These are phyloP conservation scores for Papilio dardanus DNA, from an alignment of 1,140 invertebrate species.

Conservation along the genomic window DNA sequence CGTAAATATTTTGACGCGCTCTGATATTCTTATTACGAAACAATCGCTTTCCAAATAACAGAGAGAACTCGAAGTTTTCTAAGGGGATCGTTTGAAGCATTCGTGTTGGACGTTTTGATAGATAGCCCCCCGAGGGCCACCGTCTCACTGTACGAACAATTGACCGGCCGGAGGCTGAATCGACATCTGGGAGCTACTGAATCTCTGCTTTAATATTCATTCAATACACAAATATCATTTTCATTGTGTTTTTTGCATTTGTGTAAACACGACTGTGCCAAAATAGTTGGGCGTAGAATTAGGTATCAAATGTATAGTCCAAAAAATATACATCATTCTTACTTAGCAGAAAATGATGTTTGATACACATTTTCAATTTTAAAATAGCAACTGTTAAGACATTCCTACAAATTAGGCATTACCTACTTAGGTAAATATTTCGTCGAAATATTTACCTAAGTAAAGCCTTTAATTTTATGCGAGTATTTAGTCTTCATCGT, in stretches of 20 bases:
- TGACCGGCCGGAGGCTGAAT: slow-evolving; percentile 28
- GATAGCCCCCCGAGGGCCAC: slow-evolving; percentile 69
- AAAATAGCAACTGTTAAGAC: neutral
- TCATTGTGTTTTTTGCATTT: neutral
- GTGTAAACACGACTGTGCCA: neutral
- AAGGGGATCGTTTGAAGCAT: slow-evolving; percentile 59
- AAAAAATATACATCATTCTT: neutral
- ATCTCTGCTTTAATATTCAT: slow-evolving; percentile 12
- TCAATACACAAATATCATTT: neutral
- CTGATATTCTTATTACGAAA: slow-evolving; percentile 73
- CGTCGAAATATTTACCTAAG: neutral
- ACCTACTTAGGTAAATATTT: neutral
- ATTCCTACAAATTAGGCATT: too few relatives aligned
- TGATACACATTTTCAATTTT: neutral
- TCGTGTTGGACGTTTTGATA: slow-evolving; percentile 64
- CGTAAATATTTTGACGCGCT: slow-evolving; percentile 78
- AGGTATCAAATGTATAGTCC: neutral
- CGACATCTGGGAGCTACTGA: slow-evolving; percentile 28
- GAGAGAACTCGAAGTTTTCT: slow-evolving; percentile 48
- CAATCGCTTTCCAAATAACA: slow-evolving; percentile 68
- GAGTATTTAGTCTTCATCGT: neutral
- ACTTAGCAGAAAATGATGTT: neutral
- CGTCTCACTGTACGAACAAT: slow-evolving; percentile 50
- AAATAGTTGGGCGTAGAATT: neutral
- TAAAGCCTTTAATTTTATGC: too few relatives aligned